Base-by-base conservation (phyloP, 2,888 invertebrate genomes). In the Oscheius sp. region DNA sequence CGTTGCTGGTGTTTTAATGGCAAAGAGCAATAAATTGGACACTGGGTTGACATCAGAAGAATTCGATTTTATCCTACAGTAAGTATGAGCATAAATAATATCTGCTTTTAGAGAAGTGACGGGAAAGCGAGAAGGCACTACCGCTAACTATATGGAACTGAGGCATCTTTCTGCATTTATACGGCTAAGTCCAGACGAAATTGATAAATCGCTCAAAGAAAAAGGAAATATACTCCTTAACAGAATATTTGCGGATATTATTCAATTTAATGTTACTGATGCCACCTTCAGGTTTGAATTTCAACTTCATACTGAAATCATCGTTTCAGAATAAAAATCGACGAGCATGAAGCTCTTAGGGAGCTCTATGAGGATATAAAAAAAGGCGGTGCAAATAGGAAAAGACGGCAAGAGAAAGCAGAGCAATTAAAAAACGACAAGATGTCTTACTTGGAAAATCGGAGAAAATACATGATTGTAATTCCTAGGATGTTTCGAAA, bases 41-140 rank as follows among this genome's bases (percentile, higher is more conserved):
- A 23, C 23, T 18, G 53, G 53, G 12, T 53, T 23, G 9, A 25
- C 21, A 9, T 23, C 25, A 53, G 53, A 53, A 25, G 9, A 53
- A 9, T 53, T 53, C 25, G 53, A 53, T 21, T 16, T 21, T 53
- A 21, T 18, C 12, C 21, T 53, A 2, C 53, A 53, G 53, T 53
- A n/a, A n/a, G n/a, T n/a, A n/a, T n/a, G n/a, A n/a, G n/a, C n/a
- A n/a, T n/a, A n/a, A n/a, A n/a, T n/a, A 18, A 18, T 21, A 9
- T 21, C 53, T 53, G 12, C 12, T 53, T 53, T 53, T 25, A 53
- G 53, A 25, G 53, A 53, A 25, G 53, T 53, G 2, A 53, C 53
- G 2, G 53, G 53, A 12, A 21, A 25, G 12, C 53, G 53, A 23
- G 1, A 23, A 25, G 53, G 21, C 21, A 25, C 25, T 21, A 1